These are phyloP conservation scores for Spilogale gracilis DNA, from an alignment of 2,113 vertebrate species.

Conservation along the genomic window DNA sequence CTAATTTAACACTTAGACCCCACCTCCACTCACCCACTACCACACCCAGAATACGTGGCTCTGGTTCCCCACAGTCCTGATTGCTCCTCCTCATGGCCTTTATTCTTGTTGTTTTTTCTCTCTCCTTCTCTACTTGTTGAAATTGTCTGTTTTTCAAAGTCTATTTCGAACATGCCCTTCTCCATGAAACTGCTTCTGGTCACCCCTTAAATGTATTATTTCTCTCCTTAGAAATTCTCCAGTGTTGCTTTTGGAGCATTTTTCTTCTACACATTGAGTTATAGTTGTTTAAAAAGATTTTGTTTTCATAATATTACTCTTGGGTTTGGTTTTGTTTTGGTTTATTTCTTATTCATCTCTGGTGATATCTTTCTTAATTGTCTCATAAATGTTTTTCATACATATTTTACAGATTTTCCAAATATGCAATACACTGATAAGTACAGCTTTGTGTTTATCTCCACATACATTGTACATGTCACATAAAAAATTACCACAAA, in stretches of 20 bases:
- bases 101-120: neutral
- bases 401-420: neutral
- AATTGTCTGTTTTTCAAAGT: neutral
- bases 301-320: neutral
- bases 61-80: rapidly evolving
- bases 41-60: neutral
- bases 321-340: neutral
- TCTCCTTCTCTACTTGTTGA: neutral
- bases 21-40: rapidly evolving
- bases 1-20: neutral
- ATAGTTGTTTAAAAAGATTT: neutral
- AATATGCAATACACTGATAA: neutral
- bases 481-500: neutral
- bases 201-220: neutral
- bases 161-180: neutral
- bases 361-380: neutral
- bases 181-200: neutral
- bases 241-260: rapidly evolving
- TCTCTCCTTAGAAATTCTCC: neutral
- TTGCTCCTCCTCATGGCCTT: neutral
- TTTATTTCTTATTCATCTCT: neutral
- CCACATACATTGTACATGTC: neutral
- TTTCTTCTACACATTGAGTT: neutral
- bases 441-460: neutral
- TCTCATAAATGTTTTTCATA: neutral